These are phyloP conservation scores for Molossus alvarezi DNA, from an alignment of 2,797 vertebrate species.

Conservation along the genomic window DNA sequence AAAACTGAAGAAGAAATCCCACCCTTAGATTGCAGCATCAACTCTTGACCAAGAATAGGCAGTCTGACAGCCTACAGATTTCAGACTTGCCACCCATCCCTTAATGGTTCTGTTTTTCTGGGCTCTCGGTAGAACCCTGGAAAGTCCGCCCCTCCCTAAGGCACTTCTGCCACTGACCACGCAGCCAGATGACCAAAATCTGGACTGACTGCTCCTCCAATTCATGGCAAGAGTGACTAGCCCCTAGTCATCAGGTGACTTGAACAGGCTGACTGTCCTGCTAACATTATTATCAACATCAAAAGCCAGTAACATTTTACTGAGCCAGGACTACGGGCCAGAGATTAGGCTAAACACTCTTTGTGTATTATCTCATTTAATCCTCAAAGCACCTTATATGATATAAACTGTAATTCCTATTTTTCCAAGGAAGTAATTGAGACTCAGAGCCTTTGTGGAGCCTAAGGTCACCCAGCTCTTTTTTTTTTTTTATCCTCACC, in stretches of 20 bases:
- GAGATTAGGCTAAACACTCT: neutral
- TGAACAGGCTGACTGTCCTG: neutral
- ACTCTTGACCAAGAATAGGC: neutral
- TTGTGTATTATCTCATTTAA: neutral
- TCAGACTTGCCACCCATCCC: neutral
- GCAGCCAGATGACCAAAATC: neutral
- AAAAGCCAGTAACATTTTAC: neutral
- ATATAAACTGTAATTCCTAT: neutral
- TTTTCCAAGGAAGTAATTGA: neutral
- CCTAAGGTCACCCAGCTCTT: neutral
- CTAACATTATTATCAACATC: neutral
- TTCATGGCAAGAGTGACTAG: neutral
- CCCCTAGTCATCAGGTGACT: neutral
- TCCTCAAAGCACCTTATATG: neutral
- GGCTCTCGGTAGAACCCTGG: neutral
- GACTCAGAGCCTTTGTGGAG: neutral
- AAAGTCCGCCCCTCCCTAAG: neutral
- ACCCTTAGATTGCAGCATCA: neutral
- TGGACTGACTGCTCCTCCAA: neutral
- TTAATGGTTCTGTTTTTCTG: neutral
- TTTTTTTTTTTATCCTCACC: no score
- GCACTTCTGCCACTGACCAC: neutral
- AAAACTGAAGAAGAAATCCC: conserved; percentile 45
- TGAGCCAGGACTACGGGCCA: neutral
- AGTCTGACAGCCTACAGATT: neutral